A percentile compares a stretch with the other conserved stretches of the same genome.
Conservation (phyloP, 2,797 vertebrate genomes). For the Anas bahamensis region DNA sequence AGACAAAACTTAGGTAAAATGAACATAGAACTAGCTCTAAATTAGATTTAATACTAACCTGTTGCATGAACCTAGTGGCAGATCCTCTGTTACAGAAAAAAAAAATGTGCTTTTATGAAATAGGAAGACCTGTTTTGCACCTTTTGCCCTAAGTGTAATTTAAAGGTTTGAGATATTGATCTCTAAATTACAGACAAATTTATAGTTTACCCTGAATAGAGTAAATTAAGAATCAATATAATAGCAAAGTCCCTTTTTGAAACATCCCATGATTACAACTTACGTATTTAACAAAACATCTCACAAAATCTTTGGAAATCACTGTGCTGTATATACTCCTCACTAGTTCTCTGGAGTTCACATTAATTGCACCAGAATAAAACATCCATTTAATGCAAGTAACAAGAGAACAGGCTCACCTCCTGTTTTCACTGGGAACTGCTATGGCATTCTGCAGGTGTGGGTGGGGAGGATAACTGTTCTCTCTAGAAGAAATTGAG, state of each 20-base stretch:
- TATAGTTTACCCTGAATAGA: background rate
- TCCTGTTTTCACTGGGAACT: background rate
- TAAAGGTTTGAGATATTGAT: background rate
- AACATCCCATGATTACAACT: background rate
- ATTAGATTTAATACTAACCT: background rate
- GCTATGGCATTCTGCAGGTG: background rate
- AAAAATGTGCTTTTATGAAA: background rate
- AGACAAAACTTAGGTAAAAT: background rate
- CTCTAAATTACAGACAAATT: background rate
- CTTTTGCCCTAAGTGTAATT: background rate
- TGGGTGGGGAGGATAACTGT: background rate
- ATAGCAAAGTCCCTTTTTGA: background rate
- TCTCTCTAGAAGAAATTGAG: background rate
- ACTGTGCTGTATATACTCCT: background rate
- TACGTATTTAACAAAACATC: background rate
- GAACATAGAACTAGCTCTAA: background rate
- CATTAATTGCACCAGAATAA: background rate
- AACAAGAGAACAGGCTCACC: background rate
- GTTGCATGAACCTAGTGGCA: background rate
- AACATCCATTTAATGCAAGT: background rate
- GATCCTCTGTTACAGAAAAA: background rate
- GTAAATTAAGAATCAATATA: background rate
- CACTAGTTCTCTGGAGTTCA: background rate
- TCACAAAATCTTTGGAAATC: background rate
- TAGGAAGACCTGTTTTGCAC: background rate